Conservation (phyloP, 2,113 vertebrate genomes). For the Hiodon alosoides region DNA sequence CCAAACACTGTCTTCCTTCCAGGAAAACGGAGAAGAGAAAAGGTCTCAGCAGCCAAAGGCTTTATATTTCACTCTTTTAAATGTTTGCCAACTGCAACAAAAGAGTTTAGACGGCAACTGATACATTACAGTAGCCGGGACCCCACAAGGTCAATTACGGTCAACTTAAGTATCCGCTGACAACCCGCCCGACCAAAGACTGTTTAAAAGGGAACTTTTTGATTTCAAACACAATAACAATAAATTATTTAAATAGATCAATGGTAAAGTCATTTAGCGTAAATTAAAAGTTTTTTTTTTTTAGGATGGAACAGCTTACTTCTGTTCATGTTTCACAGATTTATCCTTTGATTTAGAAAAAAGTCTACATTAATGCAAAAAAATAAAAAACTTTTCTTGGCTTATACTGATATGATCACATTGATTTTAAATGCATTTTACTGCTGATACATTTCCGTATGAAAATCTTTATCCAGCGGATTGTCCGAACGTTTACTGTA, state of each 20-base stretch:
- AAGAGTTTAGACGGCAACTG: slow-evolving; percentile 5
- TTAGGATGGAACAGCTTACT: no score
- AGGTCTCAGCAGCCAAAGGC: neutral
- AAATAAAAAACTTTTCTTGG: no score
- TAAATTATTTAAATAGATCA: neutral
- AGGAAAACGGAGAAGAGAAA: neutral
- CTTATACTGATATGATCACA: no score
- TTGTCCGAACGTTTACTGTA: no score
- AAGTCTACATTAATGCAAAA: no score
- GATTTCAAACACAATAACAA: neutral
- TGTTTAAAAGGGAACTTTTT: neutral
- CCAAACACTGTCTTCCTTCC: slow-evolving; percentile 2
- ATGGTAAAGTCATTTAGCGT: neutral
- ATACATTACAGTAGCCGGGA: slow-evolving; percentile 11
- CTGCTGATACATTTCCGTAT: no score
- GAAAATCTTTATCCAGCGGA: no score
- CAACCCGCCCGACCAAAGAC: neutral
- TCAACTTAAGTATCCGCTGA: neutral
- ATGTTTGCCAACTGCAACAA: slow-evolving; percentile 11
- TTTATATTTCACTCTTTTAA: slow-evolving; percentile 5
- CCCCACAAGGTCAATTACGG: neutral
- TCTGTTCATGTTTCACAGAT: no score
- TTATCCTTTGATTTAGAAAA: no score
- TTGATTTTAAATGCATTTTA: no score
- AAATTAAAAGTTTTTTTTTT: no score